Conservation (phyloP, 2,888 invertebrate genomes). For the Tyria jacobaeae region DNA sequence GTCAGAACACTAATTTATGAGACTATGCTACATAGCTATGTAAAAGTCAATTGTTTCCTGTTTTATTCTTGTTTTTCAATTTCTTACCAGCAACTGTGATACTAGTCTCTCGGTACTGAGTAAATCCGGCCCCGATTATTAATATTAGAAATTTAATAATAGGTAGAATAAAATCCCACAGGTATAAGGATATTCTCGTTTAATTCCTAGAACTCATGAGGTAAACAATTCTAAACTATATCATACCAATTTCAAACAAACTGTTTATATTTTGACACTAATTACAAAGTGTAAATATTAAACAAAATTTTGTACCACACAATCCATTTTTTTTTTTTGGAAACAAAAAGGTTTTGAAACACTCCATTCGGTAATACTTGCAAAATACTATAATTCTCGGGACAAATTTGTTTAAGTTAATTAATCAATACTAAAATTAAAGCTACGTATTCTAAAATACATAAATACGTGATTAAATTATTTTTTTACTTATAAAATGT, state of each 20-base stretch:
- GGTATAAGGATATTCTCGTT: constrained; percentile 77
- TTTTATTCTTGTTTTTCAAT: no score
- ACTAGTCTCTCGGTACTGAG: no score
- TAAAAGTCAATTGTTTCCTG: no score
- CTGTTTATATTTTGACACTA: constrained; percentile 59
- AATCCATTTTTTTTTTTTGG: constrained; percentile 31
- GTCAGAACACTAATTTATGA: no score
- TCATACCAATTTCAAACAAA: constrained; percentile 71
- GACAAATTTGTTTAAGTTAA: constrained; percentile 61
- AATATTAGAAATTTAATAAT: neutral
- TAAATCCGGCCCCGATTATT: no score
- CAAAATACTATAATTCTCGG: constrained; percentile 65
- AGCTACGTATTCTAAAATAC: constrained; percentile 79
- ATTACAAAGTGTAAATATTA: constrained; percentile 50
- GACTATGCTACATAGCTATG: no score
- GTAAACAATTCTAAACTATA: constrained; percentile 84
- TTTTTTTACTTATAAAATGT: constrained; percentile 55
- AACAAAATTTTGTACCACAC: constrained; percentile 61
- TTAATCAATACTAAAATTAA: constrained; percentile 76
- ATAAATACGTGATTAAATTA: constrained; percentile 80
- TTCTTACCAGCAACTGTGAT: no score
- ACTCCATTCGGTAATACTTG: constrained; percentile 69
- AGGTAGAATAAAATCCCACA: constrained; percentile 57
- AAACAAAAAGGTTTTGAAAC: constrained; percentile 58
- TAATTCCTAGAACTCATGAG: constrained; percentile 86